Percentiles rank a stretch among this genome's conserved stretches.
Evolutionary conservation across 2,113 vertebrate genomes (phyloP).

Genomic region (Atrichornis clamosus): DNA sequence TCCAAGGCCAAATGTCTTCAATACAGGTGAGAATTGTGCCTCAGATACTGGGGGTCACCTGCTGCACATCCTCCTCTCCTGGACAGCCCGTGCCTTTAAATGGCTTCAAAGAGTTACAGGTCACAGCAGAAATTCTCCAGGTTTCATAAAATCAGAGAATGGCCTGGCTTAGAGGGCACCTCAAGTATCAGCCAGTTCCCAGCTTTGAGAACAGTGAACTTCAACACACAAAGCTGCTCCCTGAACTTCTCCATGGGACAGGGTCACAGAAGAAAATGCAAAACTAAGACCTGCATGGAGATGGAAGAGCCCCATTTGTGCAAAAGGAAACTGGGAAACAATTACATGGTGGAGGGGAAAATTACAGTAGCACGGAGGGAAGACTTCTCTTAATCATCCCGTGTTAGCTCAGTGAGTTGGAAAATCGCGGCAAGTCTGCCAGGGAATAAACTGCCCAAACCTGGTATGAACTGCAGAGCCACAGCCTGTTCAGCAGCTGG

Average conservation of each 20-base stretch:
- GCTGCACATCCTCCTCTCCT: background rate
- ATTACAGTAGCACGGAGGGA: background rate
- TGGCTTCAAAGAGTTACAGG: background rate
- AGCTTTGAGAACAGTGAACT: background rate
- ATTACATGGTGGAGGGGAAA: background rate
- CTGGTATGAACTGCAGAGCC: background rate
- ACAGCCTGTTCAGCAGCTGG: constrained; percentile 3
- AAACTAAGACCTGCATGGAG: background rate
- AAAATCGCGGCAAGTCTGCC: constrained; percentile 10
- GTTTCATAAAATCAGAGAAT: background rate
- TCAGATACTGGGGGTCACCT: background rate
- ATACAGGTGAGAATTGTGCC: background rate
- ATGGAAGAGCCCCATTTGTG: background rate
- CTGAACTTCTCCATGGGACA: background rate
- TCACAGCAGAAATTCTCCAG: background rate
- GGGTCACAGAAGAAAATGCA: background rate
- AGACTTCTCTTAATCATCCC: constrained; percentile 1
- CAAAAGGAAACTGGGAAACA: background rate
- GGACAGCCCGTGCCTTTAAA: background rate
- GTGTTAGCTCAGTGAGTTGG: background rate
- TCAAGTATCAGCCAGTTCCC: background rate
- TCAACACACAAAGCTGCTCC: rapidly evolving
- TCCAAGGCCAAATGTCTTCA: background rate
- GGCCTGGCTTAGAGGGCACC: background rate
- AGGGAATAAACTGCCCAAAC: constrained; percentile 2